Percentiles rank a stretch among this genome's conserved stretches.
Conservation (phyloP, 2,888 invertebrate species). For the Drosophila picticornis region DNA sequence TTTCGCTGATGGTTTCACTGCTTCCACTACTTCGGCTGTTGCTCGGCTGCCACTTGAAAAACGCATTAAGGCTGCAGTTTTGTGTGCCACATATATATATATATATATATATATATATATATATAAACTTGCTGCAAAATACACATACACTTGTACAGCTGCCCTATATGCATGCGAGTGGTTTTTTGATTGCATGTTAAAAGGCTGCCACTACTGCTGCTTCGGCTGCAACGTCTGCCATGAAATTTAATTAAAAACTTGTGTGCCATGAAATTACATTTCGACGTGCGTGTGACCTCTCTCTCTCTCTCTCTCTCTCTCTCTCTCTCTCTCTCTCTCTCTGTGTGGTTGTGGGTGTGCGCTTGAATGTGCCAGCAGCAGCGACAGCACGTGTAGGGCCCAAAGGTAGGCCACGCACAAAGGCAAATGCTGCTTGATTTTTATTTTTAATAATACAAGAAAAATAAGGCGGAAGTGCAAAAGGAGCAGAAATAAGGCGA, state of each 20-base stretch:
- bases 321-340: conserved; percentile 14
- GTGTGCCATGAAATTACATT: conserved; percentile 82
- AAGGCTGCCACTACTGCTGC: conserved; percentile 60
- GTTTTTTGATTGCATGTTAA: conserved; percentile 80
- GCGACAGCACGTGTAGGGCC: conserved; percentile 42
- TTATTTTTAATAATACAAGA: conserved; percentile 26
- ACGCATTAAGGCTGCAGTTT: conserved; percentile 76
- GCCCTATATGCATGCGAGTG: conserved; percentile 77
- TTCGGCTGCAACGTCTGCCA: conserved; percentile 65
- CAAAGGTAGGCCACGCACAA: conserved; percentile 65
- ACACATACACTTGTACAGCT: conserved; percentile 57
- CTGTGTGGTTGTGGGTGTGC: conserved; percentile 15
- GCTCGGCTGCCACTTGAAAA: conserved; percentile 73
- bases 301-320: not conserved
- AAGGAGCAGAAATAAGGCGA: conserved; percentile 1
- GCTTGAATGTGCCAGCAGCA: conserved; percentile 38
- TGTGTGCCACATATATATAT: conserved; percentile 62
- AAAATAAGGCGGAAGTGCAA: conserved; percentile 16
- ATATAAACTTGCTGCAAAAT: conserved; percentile 36
- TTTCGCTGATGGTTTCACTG: conserved; percentile 29
- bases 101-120: conserved; percentile 10
- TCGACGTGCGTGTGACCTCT: conserved; percentile 64
- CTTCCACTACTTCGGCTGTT: conserved; percentile 30
- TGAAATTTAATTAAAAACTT: conserved; percentile 81
- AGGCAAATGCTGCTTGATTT: conserved; percentile 60